phyloP scores from a whole-genome alignment of 2,113 vertebrate genomes.

The Neopipo cinnamomea region DNA sequence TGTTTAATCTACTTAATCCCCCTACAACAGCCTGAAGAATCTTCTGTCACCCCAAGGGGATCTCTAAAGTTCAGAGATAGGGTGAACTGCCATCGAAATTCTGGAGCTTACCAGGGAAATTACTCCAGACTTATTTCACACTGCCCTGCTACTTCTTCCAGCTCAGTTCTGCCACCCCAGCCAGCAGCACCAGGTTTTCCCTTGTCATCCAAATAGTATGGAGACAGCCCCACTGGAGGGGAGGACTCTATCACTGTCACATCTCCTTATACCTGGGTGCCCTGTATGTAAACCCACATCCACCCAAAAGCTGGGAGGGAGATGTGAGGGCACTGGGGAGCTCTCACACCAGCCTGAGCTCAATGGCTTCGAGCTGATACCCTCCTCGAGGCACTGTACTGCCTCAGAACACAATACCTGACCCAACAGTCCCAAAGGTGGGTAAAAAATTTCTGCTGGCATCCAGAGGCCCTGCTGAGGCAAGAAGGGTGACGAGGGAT shows the following conservation, averaged over 20 bases:
- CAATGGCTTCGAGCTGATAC: rapidly evolving
- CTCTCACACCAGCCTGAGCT: not conserved
- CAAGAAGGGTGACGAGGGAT: not conserved
- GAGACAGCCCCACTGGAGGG: slow-evolving; percentile 34
- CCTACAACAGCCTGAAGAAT: not conserved
- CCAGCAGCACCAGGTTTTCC: not conserved
- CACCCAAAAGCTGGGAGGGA: not conserved
- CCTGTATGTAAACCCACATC: not conserved
- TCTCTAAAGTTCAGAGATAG: not conserved
- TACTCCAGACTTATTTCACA: not conserved
- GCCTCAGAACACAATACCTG: not conserved
- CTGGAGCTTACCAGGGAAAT: not conserved
- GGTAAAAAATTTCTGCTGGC: not conserved
- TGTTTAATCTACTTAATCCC: not conserved
- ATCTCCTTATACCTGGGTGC: not conserved
- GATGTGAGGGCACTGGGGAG: not conserved
- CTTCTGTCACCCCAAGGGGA: not conserved
- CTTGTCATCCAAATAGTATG: slow-evolving; percentile 33
- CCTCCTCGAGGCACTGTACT: not conserved
- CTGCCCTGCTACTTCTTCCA: not conserved
- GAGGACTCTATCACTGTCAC: slow-evolving; percentile 21
- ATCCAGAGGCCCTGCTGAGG: not conserved
- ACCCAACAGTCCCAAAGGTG: not conserved
- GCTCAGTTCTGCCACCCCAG: not conserved
- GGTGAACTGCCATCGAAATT: not conserved